These are phyloP conservation scores for Orthosia gracilis DNA, from an alignment of 2,888 invertebrate species.

Conservation along the genomic window DNA sequence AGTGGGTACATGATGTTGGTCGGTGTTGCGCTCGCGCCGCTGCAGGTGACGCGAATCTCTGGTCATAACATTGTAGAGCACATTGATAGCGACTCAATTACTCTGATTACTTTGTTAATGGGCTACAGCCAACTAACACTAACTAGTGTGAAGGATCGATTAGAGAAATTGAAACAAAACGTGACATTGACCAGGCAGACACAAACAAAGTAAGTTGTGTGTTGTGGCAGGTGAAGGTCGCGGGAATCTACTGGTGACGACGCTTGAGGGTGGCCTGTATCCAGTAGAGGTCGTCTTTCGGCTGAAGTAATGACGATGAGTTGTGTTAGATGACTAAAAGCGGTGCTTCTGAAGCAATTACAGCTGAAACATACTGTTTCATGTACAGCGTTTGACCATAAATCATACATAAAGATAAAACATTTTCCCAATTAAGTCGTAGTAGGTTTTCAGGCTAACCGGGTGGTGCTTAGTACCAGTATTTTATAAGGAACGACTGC, in stretches of 20 bases:
- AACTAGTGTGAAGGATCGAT: slow-evolving; percentile 25
- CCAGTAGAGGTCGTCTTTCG: no score
- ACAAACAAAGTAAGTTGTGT: not conserved
- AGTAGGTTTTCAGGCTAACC: no score
- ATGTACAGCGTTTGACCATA: no score
- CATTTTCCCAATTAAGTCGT: no score
- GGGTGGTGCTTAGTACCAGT: no score
- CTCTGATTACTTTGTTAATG: slow-evolving; percentile 34
- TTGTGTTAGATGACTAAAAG: not conserved
- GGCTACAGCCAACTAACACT: slow-evolving; percentile 11
- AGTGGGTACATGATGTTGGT: not conserved
- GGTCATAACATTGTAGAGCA: slow-evolving; percentile 10
- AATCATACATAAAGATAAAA: not conserved
- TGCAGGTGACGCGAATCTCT: slow-evolving; percentile 3
- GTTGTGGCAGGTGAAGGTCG: no score
- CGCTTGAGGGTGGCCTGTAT: no score
- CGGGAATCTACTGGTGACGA: no score
- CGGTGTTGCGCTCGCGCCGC: not conserved
- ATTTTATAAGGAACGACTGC: no score
- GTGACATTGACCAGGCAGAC: not conserved
- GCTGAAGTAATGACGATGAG: no score
- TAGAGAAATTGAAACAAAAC: not conserved
- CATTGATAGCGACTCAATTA: slow-evolving; percentile 28
- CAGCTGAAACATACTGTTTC: not conserved
- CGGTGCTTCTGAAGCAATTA: not conserved